These are phyloP conservation scores for Hypselothyrea guttata DNA, from an alignment of 2,888 invertebrate genomes.

Conservation along the genomic window DNA sequence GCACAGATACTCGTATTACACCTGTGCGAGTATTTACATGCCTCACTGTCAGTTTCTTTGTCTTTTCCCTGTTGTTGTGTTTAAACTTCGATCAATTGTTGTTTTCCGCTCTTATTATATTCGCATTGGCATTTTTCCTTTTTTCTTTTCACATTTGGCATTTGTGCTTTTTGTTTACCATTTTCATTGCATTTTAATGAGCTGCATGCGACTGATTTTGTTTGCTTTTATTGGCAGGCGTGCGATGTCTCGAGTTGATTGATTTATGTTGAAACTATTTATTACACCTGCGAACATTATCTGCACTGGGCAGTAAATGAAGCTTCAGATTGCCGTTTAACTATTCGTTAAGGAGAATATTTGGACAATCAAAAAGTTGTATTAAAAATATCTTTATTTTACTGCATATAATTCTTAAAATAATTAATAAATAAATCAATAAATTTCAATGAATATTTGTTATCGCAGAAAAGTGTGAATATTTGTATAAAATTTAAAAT, in stretches of 20 bases:
- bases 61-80: no score
- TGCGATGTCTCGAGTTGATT: constrained; percentile 51
- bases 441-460: no score
- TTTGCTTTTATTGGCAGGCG: constrained; percentile 32
- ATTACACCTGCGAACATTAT: constrained; percentile 1
- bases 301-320: no score
- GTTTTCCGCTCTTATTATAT: constrained; percentile 27
- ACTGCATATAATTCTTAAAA: no score
- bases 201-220: constrained; percentile 26
- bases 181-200: constrained; percentile 59
- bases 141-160: constrained; percentile 8
- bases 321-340: no score
- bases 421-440: no score
- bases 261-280: constrained; percentile 40
- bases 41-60: neutral
- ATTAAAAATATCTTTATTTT: no score
- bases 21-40: constrained; percentile 35
- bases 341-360: no score
- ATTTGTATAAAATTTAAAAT: no score
- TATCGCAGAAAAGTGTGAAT: no score
- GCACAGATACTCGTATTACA: constrained; percentile 40
- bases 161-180: neutral
- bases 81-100: neutral
- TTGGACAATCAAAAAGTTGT: no score
- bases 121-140: constrained; percentile 13